Evolutionary conservation across 2,797 vertebrate species (phyloP).

Genomic region (Pangasius djambal): DNA sequence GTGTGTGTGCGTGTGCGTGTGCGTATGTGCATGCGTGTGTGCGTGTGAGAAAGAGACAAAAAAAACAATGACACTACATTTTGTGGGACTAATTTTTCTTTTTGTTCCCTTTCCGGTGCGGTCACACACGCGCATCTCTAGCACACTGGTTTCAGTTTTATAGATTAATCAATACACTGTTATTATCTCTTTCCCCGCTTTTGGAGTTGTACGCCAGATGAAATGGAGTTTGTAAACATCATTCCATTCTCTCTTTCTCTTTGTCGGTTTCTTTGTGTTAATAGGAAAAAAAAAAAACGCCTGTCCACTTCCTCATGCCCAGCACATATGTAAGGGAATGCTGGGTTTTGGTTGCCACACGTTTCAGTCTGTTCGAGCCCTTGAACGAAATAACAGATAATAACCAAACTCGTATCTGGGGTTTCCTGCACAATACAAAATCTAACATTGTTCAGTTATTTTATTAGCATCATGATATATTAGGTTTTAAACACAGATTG

Average conservation of each 20-base stretch:
- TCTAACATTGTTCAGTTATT: neutral
- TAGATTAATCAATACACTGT: constrained; percentile 77
- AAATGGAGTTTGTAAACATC: constrained; percentile 75
- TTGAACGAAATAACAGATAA: neutral
- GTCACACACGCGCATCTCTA: constrained; percentile 56
- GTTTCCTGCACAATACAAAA: neutral
- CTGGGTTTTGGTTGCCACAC: neutral
- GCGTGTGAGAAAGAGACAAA: neutral
- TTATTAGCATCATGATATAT: neutral
- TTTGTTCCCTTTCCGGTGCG: constrained; percentile 34
- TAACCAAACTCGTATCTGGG: neutral
- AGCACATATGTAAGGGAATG: neutral
- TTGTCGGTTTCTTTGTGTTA: neutral
- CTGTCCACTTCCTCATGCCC: neutral
- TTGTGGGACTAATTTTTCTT: constrained; percentile 49
- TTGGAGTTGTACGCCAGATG: constrained; percentile 44
- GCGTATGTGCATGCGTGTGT: too few species aligned
- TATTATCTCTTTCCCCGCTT: constrained; percentile 68
- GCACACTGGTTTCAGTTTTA: constrained; percentile 64
- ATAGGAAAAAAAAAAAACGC: neutral
- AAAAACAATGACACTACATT: neutral
- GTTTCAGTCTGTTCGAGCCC: neutral
- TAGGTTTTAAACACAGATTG: neutral
- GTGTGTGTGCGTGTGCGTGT: neutral
- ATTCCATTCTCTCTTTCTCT: constrained; percentile 66